Evolutionary conservation across 2,797 vertebrate genomes (phyloP), one percentile per base, ranked within the genome.

Genomic region (Sphaeramia orbicularis): DNA sequence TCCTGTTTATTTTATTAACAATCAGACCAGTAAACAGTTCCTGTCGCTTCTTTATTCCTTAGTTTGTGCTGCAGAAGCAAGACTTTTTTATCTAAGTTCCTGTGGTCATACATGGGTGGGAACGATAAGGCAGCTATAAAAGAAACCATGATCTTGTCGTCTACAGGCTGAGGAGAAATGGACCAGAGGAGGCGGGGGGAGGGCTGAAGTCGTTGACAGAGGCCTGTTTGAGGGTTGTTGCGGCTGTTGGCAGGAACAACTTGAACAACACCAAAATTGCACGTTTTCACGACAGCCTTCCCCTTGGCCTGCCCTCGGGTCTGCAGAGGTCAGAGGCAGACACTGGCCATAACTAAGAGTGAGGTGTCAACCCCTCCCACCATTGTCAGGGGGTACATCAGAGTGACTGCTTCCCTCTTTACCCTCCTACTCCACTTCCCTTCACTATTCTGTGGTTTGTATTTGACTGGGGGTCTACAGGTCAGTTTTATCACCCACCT

Each of bases 291-390:
- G 24, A 72, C 58, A 54, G 58, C 43, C 52, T 32, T 48, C 65
- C 79, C 51, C 38, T 67, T 18, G 1, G 75, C 54, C 78, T 72
- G 68, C 63, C 77, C 72, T 72, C 75, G 8, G 81, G 74, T 79
- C 78, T 64, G 53, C 27, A 70, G 76, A 54, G 80, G 80, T 80
- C 83, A 70, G 72, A 51, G 41, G 43, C 56, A 83, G 80, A 83
- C 69, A 45, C 73, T 71, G 80, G 62, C 80, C 74, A 83, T 81
- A 86, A 86, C 74, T 51, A 11, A 56, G 84, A 86, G 80, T 2
- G 45, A 94, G 89, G 93, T 91, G 93, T 92, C 83, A 55, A 86
- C 59, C 81, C 88, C 88, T 90, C 91, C 92, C 84, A 78, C 88
- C 82, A 91, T 90, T 92, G 89, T 94, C 65, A 80, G 27, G 6